These are phyloP conservation scores for Tethea ocularis DNA, from an alignment of 2,888 invertebrate genomes.

Conservation along the genomic window DNA sequence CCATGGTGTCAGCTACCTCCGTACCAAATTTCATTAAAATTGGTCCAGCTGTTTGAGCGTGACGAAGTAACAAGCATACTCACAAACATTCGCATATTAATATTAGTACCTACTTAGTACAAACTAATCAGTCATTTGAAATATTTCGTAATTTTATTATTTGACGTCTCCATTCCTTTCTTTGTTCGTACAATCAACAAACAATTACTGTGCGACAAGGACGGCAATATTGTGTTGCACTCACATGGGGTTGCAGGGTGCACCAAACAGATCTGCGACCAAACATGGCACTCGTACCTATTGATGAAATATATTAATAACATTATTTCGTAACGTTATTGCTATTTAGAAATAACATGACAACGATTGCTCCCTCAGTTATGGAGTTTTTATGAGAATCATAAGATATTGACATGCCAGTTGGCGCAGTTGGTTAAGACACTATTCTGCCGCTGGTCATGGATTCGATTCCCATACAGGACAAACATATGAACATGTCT, in stretches of 20 bases:
- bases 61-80: too few species aligned
- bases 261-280: conserved; percentile 14
- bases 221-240: not conserved
- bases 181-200: conserved; percentile 27
- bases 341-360: not conserved
- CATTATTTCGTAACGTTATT: conserved; percentile 32
- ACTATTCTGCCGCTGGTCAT: too few species aligned
- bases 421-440: too few species aligned
- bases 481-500: too few species aligned
- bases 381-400: not conserved
- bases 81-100: too few species aligned
- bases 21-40: too few species aligned
- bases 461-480: too few species aligned
- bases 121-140: not conserved
- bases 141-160: not conserved
- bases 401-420: too few species aligned
- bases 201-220: conserved; percentile 13
- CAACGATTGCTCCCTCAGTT: not conserved
- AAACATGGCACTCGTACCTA: conserved; percentile 24
- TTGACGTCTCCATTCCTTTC: conserved; percentile 28
- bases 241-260: conserved; percentile 21
- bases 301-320: conserved; percentile 56
- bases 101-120: too few species aligned
- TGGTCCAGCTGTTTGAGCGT: too few species aligned
- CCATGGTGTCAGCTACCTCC: too few species aligned